phyloP scores from a whole-genome alignment of 2,797 vertebrate genomes.

The Hippopotamyrus pictus region DNA sequence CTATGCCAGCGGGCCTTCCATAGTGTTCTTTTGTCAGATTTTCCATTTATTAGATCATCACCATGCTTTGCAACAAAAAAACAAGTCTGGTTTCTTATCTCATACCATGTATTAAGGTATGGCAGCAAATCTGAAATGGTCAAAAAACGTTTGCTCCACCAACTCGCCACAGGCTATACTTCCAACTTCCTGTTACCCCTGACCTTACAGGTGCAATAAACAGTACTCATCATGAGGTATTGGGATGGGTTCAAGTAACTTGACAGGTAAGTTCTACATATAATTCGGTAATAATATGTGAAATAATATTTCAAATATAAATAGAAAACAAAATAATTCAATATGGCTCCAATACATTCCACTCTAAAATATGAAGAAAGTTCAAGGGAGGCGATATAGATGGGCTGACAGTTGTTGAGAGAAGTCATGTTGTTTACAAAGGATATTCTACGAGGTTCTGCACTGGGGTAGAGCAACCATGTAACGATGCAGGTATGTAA shows the following conservation, averaged over 20 bases:
- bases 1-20: background rate
- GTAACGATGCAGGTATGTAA: background rate
- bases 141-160: background rate
- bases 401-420: background rate
- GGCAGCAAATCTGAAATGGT: background rate
- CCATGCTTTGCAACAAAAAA: background rate
- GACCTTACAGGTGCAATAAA: background rate
- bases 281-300: background rate
- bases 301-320: background rate
- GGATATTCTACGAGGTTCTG: background rate
- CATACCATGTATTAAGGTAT: background rate
- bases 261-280: background rate
- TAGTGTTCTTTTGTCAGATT: background rate
- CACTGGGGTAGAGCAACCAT: background rate
- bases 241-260: background rate
- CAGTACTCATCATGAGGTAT: background rate
- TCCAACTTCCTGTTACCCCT: background rate
- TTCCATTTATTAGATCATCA: background rate
- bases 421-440: background rate
- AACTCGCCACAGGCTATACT: background rate
- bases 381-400: background rate
- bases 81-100: background rate
- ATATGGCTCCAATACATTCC: background rate
- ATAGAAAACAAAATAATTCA: background rate
- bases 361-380: background rate